phyloP scores from a whole-genome alignment of 2,888 invertebrate genomes.

The Mythimna ferrago region DNA sequence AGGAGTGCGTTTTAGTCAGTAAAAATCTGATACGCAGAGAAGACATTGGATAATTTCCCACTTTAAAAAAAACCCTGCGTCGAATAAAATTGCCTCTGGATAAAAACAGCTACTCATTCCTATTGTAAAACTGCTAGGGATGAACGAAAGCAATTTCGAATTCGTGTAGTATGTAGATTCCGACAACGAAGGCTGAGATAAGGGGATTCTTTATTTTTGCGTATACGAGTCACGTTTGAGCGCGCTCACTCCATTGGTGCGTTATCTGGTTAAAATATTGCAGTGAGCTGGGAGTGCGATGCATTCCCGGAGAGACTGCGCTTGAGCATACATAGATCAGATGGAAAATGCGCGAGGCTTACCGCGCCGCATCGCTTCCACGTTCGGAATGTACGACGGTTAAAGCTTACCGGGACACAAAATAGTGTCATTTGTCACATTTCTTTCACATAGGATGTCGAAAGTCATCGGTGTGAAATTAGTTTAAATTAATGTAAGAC shows the following conservation, averaged over 20 bases:
- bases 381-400: conserved; percentile 33
- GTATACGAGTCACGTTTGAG: conserved; percentile 54
- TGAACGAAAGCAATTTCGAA: conserved; percentile 43
- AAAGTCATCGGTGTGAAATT: no score
- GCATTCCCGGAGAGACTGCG: conserved; percentile 64
- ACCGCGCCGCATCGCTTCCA: not conserved
- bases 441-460: no score
- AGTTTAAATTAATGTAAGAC: no score
- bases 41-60: no score
- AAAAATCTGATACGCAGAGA: no score
- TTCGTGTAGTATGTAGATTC: conserved; percentile 45
- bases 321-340: conserved; percentile 68
- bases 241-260: conserved; percentile 43
- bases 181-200: conserved; percentile 46
- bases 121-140: conserved; percentile 33
- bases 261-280: conserved; percentile 66
- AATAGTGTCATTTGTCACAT: conserved; percentile 25
- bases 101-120: conserved; percentile 33
- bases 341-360: conserved; percentile 58
- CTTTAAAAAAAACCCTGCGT: not conserved
- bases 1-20: no score
- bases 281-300: conserved; percentile 45
- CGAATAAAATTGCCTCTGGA: conserved; percentile 6
- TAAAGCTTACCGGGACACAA: conserved; percentile 18
- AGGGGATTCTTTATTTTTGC: conserved; percentile 57